phyloP scores from a whole-genome alignment of 2,113 vertebrate genomes.

The Hiodon alosoides region DNA sequence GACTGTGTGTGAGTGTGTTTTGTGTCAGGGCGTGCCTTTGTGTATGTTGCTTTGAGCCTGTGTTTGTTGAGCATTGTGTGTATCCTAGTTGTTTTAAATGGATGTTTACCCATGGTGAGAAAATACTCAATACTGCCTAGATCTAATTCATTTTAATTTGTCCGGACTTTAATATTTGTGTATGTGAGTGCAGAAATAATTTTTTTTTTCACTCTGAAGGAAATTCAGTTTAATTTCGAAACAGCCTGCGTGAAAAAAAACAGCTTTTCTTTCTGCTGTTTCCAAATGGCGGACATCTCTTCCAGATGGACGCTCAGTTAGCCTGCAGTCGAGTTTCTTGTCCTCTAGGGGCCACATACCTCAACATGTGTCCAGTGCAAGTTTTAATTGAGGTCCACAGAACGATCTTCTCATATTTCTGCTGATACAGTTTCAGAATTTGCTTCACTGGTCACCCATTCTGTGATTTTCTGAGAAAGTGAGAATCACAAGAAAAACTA shows the following conservation, averaged over 20 bases:
- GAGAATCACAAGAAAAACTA: no score
- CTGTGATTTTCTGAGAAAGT: no score
- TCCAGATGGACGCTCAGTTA: no score
- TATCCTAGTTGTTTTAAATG: neutral
- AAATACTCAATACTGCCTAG: neutral
- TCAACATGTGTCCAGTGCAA: no score
- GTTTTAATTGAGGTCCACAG: no score
- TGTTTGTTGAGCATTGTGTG: neutral
- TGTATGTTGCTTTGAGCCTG: conserved; percentile 12
- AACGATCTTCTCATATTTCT: no score
- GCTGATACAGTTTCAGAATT: no score
- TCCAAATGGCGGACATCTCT: conserved; percentile 25
- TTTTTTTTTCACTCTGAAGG: neutral
- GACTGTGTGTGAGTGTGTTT: conserved; percentile 7
- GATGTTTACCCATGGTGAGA: neutral
- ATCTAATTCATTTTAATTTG: neutral
- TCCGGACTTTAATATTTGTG: neutral
- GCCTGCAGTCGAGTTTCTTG: no score
- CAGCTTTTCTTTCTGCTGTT: neutral
- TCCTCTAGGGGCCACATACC: no score
- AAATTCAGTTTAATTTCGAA: neutral
- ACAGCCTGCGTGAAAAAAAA: neutral
- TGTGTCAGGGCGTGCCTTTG: conserved; percentile 13
- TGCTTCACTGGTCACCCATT: no score
- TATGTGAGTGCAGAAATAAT: neutral